phyloP scores from a whole-genome alignment of 1,140 invertebrate genomes.

The Colletes gigas region DNA sequence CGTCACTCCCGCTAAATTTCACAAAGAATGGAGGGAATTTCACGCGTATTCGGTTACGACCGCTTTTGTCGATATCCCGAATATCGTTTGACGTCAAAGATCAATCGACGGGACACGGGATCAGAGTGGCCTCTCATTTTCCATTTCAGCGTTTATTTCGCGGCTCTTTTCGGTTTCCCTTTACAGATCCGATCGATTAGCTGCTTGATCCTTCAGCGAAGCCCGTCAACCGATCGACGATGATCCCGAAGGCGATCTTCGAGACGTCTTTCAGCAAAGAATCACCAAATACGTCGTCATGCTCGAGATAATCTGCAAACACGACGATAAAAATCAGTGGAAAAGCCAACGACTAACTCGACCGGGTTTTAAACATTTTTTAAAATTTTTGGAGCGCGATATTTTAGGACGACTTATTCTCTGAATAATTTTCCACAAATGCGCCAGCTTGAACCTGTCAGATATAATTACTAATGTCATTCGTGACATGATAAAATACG shows the following conservation, averaged over 20 bases:
- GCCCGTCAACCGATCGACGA: too few species aligned
- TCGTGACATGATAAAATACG: too few species aligned
- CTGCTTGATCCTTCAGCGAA: too few species aligned
- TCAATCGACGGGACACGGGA: conserved; percentile 3
- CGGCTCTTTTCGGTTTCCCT: neutral
- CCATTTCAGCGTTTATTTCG: neutral
- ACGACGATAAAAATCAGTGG: conserved; percentile 1
- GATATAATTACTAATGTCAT: too few species aligned
- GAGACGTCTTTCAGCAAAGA: conserved; percentile 45
- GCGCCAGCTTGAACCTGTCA: too few species aligned
- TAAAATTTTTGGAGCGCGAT: neutral
- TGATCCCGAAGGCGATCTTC: neutral
- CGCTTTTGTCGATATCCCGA: neutral
- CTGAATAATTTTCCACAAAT: too few species aligned
- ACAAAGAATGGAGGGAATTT: conserved; percentile 18
- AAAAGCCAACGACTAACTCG: too few species aligned
- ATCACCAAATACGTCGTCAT: conserved; percentile 67
- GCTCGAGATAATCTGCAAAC: conserved; percentile 61
- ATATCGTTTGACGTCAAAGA: conserved; percentile 11
- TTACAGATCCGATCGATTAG: too few species aligned
- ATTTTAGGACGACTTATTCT: too few species aligned
- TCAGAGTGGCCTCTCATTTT: neutral
- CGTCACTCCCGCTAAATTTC: too few species aligned
- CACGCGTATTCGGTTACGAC: conserved; percentile 37
- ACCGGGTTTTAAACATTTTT: neutral